These are phyloP conservation scores for Megaceryle alcyon DNA, from an alignment of 2,797 vertebrate species.

Conservation along the genomic window DNA sequence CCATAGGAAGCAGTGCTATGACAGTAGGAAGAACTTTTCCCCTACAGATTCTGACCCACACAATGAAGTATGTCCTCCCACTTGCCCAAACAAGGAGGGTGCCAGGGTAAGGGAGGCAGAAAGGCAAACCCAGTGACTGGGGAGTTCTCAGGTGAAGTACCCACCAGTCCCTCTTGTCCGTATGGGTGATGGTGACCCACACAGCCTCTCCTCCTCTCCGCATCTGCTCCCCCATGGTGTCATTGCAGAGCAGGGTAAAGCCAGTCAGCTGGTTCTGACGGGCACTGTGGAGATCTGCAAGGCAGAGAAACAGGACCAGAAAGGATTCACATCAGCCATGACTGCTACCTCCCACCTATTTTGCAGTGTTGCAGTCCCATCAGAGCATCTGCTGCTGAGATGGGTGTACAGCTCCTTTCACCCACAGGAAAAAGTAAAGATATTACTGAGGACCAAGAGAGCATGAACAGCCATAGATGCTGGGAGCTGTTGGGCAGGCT, in stretches of 20 bases:
- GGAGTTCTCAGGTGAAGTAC: constrained; percentile 28
- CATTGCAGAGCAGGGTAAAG: constrained; percentile 87
- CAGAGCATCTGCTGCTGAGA: neutral
- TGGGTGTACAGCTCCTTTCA: neutral
- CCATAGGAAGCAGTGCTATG: neutral
- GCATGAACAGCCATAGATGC: neutral
- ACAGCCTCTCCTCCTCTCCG: constrained; percentile 83
- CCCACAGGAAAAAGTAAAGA: neutral
- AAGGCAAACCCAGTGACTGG: neutral
- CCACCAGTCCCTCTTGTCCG: constrained; percentile 85
- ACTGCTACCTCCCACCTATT: neutral
- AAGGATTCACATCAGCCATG: neutral
- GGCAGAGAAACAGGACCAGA: neutral
- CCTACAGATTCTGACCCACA: neutral
- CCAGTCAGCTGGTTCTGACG: constrained; percentile 78
- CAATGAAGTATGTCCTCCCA: neutral
- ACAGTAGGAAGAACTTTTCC: neutral
- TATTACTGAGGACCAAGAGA: neutral
- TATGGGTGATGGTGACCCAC: constrained; percentile 84
- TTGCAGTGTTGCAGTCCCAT: neutral
- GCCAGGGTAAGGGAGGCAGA: neutral
- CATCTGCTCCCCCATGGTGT: constrained; percentile 80
- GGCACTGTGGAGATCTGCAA: constrained; percentile 81
- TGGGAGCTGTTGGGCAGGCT: neutral
- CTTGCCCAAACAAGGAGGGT: neutral